These are phyloP conservation scores for Tanypteryx hageni DNA, from an alignment of 2,888 invertebrate genomes.

Conservation along the genomic window DNA sequence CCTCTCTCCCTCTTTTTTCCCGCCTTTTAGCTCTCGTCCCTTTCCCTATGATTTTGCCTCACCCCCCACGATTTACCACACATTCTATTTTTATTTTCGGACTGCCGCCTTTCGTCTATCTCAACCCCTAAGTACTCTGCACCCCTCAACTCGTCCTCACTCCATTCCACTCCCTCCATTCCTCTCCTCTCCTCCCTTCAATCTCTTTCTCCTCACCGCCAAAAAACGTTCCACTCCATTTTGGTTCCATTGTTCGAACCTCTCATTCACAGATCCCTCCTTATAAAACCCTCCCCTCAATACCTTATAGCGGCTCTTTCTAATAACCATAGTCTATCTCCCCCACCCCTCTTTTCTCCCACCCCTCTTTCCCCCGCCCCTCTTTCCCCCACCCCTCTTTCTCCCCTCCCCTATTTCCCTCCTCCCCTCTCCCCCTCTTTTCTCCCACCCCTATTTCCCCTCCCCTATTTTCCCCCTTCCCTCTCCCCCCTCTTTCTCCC, in stretches of 20 bases:
- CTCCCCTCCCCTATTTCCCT: neutral
- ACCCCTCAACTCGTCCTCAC: neutral
- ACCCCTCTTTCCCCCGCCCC: neutral
- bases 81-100: no score
- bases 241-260: neutral
- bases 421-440: neutral
- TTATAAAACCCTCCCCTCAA: neutral
- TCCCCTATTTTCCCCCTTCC: neutral
- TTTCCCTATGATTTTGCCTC: no score
- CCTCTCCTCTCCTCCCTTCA: neutral
- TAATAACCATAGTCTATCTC: neutral
- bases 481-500: constrained; percentile 1
- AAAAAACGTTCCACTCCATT: no score
- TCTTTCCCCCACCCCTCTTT: neutral
- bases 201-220: no score
- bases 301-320: neutral
- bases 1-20: no score
- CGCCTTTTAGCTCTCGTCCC: no score
- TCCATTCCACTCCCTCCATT: neutral
- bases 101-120: no score
- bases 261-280: neutral
- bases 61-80: no score
- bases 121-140: no score
- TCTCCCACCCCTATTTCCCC: neutral
- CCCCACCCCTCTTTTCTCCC: neutral